phyloP scores from a whole-genome alignment of 2,888 invertebrate species.

The Ectemnius continuus region DNA sequence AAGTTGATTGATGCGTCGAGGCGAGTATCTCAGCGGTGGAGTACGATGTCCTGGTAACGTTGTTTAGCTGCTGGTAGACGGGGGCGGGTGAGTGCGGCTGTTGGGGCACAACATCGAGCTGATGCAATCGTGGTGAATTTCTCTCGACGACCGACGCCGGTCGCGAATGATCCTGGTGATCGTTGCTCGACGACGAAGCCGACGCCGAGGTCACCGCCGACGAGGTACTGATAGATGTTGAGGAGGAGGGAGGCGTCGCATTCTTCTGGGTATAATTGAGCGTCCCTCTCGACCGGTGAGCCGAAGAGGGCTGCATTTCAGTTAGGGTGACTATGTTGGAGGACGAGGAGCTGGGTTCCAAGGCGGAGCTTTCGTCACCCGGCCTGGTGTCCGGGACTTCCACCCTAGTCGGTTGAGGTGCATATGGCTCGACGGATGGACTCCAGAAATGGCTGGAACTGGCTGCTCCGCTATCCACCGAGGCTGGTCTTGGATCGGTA shows the following conservation, averaged over 20 bases:
- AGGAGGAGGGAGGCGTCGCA: neutral
- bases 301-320: conserved; percentile 71
- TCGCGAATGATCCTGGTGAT: conserved; percentile 37
- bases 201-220: conserved; percentile 17
- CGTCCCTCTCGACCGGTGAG: conserved; percentile 45
- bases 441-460: conserved; percentile 66
- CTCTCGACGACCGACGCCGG: conserved; percentile 24
- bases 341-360: conserved; percentile 58
- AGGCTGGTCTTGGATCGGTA: conserved; percentile 45
- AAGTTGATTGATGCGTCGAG: conserved; percentile 59
- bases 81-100: conserved; percentile 66
- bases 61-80: conserved; percentile 71
- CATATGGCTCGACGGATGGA: conserved; percentile 70
- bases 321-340: conserved; percentile 64
- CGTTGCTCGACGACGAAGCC: conserved; percentile 38
- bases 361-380: conserved; percentile 59
- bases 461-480: conserved; percentile 51
- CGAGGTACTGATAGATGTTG: neutral
- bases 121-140: conserved; percentile 60
- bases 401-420: conserved; percentile 74
- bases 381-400: conserved; percentile 75
- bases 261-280: conserved; percentile 33
- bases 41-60: conserved; percentile 64
- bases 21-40: conserved; percentile 62
- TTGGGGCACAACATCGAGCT: conserved; percentile 65